These are phyloP conservation scores for Tretioscincus oriximinensis DNA, from an alignment of 2,113 vertebrate genomes.

Conservation along the genomic window DNA sequence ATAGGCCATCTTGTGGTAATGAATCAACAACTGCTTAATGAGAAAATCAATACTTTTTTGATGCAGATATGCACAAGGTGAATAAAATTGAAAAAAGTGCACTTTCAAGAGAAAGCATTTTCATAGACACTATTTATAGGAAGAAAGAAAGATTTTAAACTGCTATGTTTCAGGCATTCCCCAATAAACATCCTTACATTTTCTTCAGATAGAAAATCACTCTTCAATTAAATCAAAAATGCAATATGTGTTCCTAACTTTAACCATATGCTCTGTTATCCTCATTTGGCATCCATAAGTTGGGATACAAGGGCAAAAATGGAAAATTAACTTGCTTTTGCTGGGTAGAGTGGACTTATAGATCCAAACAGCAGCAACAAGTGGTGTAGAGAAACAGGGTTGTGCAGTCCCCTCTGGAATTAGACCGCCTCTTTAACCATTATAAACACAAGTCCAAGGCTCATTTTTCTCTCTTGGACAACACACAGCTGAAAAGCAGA, in stretches of 20 bases:
- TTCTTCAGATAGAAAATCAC: neutral
- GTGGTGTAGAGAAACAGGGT: neutral
- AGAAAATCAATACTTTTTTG: neutral
- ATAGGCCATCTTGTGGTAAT: slow-evolving; percentile 27
- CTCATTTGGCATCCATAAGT: neutral
- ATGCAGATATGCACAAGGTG: slow-evolving; percentile 26
- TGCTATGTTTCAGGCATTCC: slow-evolving; percentile 24
- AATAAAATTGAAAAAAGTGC: neutral
- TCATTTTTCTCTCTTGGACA: slow-evolving; percentile 25
- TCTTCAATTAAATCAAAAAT: neutral
- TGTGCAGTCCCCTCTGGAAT: slow-evolving; percentile 19
- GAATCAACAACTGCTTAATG: neutral
- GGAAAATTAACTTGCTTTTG: slow-evolving; percentile 14
- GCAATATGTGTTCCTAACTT: neutral
- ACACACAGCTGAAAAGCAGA: slow-evolving; percentile 13
- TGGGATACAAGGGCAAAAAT: neutral
- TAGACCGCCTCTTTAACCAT: neutral
- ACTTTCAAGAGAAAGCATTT: neutral
- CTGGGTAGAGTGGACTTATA: fast-evolving
- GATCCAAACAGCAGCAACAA: slow-evolving; percentile 27
- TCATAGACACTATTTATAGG: slow-evolving; percentile 1
- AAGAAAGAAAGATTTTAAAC: slow-evolving; percentile 33
- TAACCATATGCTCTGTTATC: neutral
- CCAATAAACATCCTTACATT: neutral
- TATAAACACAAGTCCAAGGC: slow-evolving; percentile 15